Conservation (phyloP, 1,140 invertebrate species). For the Kradibia gibbosae region DNA sequence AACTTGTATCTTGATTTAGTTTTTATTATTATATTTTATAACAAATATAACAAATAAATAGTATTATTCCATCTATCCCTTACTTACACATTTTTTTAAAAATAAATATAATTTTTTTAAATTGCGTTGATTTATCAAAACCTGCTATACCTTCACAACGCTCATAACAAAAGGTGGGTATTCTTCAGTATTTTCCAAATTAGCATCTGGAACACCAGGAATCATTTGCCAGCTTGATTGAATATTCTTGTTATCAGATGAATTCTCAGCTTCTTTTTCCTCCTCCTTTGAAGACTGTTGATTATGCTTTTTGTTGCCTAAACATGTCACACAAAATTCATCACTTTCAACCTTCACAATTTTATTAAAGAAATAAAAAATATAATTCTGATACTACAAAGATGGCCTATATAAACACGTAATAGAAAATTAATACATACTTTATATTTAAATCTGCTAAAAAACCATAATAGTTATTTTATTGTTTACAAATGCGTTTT, state of each 20-base stretch:
- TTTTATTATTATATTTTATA: conserved; percentile 21
- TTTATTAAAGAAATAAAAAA: conserved; percentile 43
- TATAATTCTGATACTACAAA: conserved; percentile 29
- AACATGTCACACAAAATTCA: conserved; percentile 65
- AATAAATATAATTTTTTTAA: conserved; percentile 34
- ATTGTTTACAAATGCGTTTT: conserved; percentile 21
- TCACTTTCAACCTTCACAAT: conserved; percentile 50
- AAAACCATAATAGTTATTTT: conserved; percentile 20
- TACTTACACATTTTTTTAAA: conserved; percentile 38
- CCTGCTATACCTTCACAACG: conserved; percentile 69
- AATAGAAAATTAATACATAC: conserved; percentile 35
- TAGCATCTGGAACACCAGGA: conserved; percentile 62
- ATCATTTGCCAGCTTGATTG: conserved; percentile 65
- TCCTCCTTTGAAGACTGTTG: conserved; percentile 61
- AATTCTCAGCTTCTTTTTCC: conserved; percentile 46
- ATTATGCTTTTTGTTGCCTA: conserved; percentile 67
- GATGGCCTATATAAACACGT: conserved; percentile 4
- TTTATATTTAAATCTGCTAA: conserved; percentile 31
- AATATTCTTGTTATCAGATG: conserved; percentile 58
- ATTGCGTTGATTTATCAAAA: conserved; percentile 61
- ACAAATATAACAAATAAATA: conserved; percentile 33
- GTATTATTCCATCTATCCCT: conserved; percentile 56
- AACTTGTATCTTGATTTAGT: background rate
- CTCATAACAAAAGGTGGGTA: conserved; percentile 70
- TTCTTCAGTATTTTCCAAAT: conserved; percentile 63